Evolutionary conservation across 2,888 invertebrate species (phyloP).

Genomic region (Prionchulus punctatus): DNA sequence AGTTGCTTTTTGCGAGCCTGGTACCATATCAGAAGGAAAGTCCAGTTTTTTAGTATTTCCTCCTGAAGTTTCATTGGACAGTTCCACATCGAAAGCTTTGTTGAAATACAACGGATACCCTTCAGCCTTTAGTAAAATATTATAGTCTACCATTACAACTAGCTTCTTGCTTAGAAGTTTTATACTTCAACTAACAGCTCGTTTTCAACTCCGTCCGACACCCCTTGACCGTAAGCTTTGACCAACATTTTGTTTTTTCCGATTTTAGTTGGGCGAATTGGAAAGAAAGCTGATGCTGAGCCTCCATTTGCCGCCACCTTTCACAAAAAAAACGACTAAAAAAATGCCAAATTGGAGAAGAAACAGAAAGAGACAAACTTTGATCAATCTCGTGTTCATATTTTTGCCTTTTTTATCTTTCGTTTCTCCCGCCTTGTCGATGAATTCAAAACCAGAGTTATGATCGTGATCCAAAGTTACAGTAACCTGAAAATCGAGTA

Average conservation of each 20-base stretch:
- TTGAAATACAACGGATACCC: slow-evolving; percentile 59
- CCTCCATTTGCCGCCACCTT: too few species aligned
- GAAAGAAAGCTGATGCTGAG: slow-evolving; percentile 58
- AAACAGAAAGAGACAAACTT: too few species aligned
- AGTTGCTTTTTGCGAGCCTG: slow-evolving; percentile 53
- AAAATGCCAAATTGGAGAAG: too few species aligned
- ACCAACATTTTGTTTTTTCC: slow-evolving; percentile 58
- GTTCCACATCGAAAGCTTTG: slow-evolving; percentile 54
- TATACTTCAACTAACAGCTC: slow-evolving; percentile 53
- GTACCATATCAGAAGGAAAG: slow-evolving; percentile 54
- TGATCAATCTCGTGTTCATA: slow-evolving; percentile 21
- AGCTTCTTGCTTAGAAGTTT: not conserved
- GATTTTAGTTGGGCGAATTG: slow-evolving; percentile 55
- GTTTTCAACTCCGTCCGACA: slow-evolving; percentile 60
- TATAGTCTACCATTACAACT: not conserved
- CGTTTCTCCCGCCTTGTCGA: slow-evolving; percentile 25
- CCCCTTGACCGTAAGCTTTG: slow-evolving; percentile 52
- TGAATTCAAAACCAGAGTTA: slow-evolving; percentile 31
- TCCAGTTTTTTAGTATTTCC: slow-evolving; percentile 44
- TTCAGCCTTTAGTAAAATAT: slow-evolving; percentile 45
- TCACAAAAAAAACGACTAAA: too few species aligned
- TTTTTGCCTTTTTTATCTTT: slow-evolving; percentile 16
- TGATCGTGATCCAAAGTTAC: slow-evolving; percentile 66
- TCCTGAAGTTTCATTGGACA: slow-evolving; percentile 34
- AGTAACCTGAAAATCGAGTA: slow-evolving; percentile 46